A percentile compares a stretch with the other conserved stretches of the same genome.
Evolutionary conservation across 2,888 invertebrate species (phyloP).

Genomic region (Boloria selene): DNA sequence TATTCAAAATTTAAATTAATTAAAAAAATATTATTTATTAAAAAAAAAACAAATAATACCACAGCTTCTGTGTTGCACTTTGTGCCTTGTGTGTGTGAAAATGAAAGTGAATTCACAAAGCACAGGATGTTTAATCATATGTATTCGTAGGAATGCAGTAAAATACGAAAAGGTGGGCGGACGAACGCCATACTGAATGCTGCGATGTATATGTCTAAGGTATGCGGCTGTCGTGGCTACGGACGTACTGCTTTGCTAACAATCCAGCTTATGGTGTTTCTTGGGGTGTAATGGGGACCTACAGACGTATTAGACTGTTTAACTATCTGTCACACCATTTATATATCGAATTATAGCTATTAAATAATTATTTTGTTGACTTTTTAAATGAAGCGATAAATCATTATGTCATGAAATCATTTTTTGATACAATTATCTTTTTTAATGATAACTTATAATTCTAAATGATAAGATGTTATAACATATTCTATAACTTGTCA

Average conservation of each 20-base stretch:
- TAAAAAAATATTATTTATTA: background rate
- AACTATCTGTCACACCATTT: background rate
- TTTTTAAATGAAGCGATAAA: no score
- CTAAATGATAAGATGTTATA: no score
- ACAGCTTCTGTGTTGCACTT: background rate
- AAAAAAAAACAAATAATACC: background rate
- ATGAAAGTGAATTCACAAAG: background rate
- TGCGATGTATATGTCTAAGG: constrained; percentile 86
- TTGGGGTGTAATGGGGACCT: constrained; percentile 16
- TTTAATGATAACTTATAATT: no score
- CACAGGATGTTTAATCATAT: background rate
- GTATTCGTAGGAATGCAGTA: constrained; percentile 84
- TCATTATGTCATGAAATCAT: no score
- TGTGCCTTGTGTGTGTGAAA: background rate
- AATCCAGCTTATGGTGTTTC: constrained; percentile 30
- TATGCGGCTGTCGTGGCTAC: constrained; percentile 64
- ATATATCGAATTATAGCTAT: background rate
- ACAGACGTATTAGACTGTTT: constrained; percentile 1
- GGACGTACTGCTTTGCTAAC: constrained; percentile 45
- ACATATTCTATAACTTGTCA: no score
- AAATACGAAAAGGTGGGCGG: constrained; percentile 81
- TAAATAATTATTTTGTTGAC: no score
- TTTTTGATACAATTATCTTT: no score
- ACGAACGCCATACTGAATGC: constrained; percentile 85
- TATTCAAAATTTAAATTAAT: background rate